Percentiles rank a stretch among this genome's conserved stretches.
Evolutionary conservation across 2,888 invertebrate genomes (phyloP).

Genomic region (Boloria selene): DNA sequence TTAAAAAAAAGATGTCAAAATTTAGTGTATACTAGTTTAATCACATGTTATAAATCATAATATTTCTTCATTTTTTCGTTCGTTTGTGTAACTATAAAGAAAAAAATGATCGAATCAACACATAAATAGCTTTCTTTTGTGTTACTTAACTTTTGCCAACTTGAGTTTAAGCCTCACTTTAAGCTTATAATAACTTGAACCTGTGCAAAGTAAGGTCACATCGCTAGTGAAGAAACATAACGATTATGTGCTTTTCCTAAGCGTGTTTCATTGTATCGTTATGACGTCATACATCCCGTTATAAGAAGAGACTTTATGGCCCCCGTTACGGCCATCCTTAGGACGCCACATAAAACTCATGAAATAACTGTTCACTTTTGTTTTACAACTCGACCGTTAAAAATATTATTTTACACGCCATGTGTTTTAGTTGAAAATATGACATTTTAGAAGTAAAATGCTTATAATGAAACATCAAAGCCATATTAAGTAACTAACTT

Average conservation of each 20-base stretch:
- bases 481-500: not conserved
- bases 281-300: conserved; percentile 28
- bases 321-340: conserved; percentile 32
- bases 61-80: too few species aligned
- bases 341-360: conserved; percentile 34
- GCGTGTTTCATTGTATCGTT: conserved; percentile 29
- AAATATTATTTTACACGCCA: conserved; percentile 33
- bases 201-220: not conserved
- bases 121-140: too few species aligned
- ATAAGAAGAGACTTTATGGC: conserved; percentile 33
- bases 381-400: conserved; percentile 35
- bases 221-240: conserved; percentile 1
- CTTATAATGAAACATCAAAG: not conserved
- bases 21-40: too few species aligned
- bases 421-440: conserved; percentile 28
- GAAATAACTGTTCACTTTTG: conserved; percentile 37
- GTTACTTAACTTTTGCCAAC: too few species aligned
- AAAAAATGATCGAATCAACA: too few species aligned
- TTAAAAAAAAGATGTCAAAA: too few species aligned
- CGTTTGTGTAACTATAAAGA: too few species aligned
- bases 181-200: not conserved
- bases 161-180: too few species aligned
- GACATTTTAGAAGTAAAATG: not conserved
- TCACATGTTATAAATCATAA: too few species aligned
- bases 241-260: conserved; percentile 1